Conservation (phyloP, 1,140 invertebrate genomes). For the Dendrolimus kikuchii region DNA sequence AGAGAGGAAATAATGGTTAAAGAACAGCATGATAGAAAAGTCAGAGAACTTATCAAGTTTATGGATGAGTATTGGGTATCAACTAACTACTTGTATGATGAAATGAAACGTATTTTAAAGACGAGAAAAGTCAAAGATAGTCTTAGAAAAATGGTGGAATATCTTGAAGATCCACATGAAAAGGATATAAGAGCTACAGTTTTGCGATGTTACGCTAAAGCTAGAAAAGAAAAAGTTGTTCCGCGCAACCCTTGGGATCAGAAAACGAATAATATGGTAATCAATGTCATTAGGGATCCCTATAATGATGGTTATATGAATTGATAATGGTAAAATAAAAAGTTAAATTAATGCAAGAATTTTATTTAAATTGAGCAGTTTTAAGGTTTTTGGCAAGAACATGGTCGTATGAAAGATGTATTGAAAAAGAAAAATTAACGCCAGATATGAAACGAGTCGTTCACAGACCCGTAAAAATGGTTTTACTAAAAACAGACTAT, state of each 20-base stretch:
- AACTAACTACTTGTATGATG: slow-evolving; percentile 27
- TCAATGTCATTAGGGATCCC: slow-evolving; percentile 31
- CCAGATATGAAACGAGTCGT: no score
- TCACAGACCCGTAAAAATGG: no score
- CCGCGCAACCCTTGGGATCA: slow-evolving; percentile 10
- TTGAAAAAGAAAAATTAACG: no score
- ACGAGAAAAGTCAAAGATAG: slow-evolving; percentile 17
- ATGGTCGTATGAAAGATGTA: no score
- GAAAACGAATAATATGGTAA: slow-evolving; percentile 24
- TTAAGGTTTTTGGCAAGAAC: no score
- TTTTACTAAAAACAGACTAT: no score
- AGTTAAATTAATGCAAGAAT: no score
- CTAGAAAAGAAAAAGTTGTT: slow-evolving; percentile 1
- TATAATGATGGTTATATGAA: slow-evolving; percentile 17
- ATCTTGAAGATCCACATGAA: slow-evolving; percentile 21
- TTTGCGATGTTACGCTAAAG: slow-evolving; percentile 13
- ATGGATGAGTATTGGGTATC: slow-evolving; percentile 20
- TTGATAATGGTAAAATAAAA: neutral
- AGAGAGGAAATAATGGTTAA: slow-evolving; percentile 1
- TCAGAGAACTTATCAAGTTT: slow-evolving; percentile 22
- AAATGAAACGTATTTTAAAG: slow-evolving; percentile 24
- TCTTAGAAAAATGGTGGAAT: slow-evolving; percentile 27
- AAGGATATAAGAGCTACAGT: slow-evolving; percentile 12
- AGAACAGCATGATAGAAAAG: slow-evolving; percentile 18
- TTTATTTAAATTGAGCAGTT: no score